phyloP scores from a whole-genome alignment of 2,888 invertebrate genomes.

The Tribolium freemani region DNA sequence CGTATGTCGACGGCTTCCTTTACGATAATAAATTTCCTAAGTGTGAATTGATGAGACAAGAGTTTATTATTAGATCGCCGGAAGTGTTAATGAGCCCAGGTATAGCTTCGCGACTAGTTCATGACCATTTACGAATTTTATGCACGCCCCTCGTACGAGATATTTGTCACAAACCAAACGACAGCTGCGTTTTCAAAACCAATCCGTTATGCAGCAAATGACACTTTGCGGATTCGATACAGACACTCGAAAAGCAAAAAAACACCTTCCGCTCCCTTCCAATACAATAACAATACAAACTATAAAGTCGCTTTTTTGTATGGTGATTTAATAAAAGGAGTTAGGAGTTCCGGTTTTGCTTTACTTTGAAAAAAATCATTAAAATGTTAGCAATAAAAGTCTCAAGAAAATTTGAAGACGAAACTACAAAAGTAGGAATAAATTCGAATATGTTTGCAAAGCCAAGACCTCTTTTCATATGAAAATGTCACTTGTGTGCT shows the following conservation, averaged over 20 bases:
- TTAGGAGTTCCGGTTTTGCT: no score
- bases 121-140: conserved; percentile 26
- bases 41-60: conserved; percentile 44
- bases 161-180: conserved; percentile 17
- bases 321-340: no score
- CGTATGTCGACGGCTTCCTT: conserved; percentile 37
- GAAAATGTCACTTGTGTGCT: no score
- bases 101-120: conserved; percentile 22
- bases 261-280: neutral
- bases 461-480: no score
- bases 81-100: conserved; percentile 38
- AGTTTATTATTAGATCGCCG: conserved; percentile 37
- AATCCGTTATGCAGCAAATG: conserved; percentile 39
- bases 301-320: no score
- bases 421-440: no score
- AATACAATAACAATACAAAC: no score
- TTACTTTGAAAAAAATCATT: no score
- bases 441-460: no score
- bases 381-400: no score
- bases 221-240: conserved; percentile 31
- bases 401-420: no score
- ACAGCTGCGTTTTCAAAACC: conserved; percentile 28
- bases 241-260: conserved; percentile 26
- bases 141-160: conserved; percentile 30
- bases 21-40: conserved; percentile 32